A percentile compares a stretch with the other conserved stretches of the same genome.
phyloP scores from a whole-genome alignment of 2,113 vertebrate genomes.

The Numida meleagris region DNA sequence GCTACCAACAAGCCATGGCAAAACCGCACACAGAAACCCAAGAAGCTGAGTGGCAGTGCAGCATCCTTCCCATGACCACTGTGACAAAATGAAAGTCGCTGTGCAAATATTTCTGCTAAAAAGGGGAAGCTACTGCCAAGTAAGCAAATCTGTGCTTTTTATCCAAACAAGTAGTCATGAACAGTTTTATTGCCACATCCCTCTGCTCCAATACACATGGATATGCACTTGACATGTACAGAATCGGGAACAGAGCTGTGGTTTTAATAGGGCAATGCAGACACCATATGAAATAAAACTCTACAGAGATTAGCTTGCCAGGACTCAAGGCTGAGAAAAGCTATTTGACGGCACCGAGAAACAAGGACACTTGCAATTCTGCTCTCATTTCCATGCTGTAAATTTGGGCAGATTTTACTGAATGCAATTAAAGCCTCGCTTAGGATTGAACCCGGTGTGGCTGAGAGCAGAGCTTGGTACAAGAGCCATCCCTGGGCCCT shows the following conservation, averaged over 20 bases:
- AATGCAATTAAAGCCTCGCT: not conserved
- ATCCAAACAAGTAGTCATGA: slow-evolving; percentile 49
- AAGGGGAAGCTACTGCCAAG: slow-evolving; percentile 26
- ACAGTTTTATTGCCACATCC: slow-evolving; percentile 45
- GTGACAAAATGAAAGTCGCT: not conserved
- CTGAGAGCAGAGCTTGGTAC: not conserved
- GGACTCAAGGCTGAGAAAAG: slow-evolving; percentile 34
- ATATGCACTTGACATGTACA: slow-evolving; percentile 46
- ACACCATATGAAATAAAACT: slow-evolving; percentile 60
- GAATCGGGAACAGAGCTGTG: not conserved
- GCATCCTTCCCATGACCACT: not conserved
- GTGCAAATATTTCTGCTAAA: slow-evolving; percentile 33
- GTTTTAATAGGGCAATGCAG: slow-evolving; percentile 57
- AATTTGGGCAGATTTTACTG: slow-evolving; percentile 35
- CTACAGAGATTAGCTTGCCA: slow-evolving; percentile 43
- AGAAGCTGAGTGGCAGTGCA: not conserved
- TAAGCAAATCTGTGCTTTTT: slow-evolving; percentile 45
- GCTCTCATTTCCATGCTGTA: slow-evolving; percentile 52
- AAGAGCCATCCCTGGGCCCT: not conserved
- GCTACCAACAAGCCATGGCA: not conserved
- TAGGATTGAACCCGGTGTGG: not conserved
- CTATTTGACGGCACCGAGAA: slow-evolving; percentile 24
- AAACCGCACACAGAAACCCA: not conserved
- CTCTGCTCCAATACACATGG: slow-evolving; percentile 13
- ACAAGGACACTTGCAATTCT: slow-evolving; percentile 25